Conservation (phyloP, 2,797 vertebrate genomes). For the Garrulus glandarius region DNA sequence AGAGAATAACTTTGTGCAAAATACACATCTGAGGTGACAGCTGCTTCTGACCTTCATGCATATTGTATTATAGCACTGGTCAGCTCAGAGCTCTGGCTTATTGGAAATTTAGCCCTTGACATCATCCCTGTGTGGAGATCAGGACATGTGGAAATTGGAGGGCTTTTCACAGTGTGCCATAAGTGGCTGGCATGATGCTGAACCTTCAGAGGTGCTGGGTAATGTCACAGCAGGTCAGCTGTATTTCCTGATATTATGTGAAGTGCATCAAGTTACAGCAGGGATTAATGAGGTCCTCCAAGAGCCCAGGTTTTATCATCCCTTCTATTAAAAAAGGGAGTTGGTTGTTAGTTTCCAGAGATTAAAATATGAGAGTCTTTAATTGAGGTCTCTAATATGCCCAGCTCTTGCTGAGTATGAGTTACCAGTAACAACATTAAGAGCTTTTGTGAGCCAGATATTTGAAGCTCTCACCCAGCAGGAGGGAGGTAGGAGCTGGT, state of each 20-base stretch:
- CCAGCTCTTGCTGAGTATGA: not conserved
- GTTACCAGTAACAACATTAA: not conserved
- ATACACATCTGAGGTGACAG: constrained; percentile 13
- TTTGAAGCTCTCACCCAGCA: not conserved
- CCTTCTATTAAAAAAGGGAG: not conserved
- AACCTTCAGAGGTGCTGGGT: not conserved
- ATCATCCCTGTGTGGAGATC: not conserved
- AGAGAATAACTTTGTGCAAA: constrained; percentile 22
- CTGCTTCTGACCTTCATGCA: constrained; percentile 47
- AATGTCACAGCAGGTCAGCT: not conserved
- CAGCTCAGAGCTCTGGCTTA: not conserved
- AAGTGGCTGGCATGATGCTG: not conserved
- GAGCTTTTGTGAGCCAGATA: not conserved
- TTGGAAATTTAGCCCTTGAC: constrained; percentile 27
- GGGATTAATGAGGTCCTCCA: not conserved
- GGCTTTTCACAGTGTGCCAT: not conserved
- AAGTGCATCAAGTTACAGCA: not conserved
- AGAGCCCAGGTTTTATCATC: not conserved
- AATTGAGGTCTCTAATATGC: not conserved
- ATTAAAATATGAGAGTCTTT: not conserved
- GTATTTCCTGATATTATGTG: not conserved
- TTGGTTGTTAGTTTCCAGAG: not conserved
- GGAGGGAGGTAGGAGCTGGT: not conserved
- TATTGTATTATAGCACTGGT: constrained; percentile 13
- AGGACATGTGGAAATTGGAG: not conserved